Evolutionary conservation across 2,888 invertebrate species (phyloP).

Genomic region (Syritta pipiens): DNA sequence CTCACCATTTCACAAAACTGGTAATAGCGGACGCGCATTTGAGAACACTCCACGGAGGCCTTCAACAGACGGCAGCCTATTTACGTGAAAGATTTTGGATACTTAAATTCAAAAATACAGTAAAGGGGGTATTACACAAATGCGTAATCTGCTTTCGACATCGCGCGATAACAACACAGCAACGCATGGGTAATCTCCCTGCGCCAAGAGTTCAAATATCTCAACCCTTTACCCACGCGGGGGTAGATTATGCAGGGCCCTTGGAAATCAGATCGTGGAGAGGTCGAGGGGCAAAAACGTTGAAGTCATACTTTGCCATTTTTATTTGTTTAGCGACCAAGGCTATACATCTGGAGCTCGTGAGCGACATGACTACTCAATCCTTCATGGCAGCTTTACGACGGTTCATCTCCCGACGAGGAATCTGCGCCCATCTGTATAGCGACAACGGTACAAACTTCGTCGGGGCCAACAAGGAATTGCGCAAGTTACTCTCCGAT

Average conservation of each 20-base stretch:
- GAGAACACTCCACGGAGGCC: too few relatives aligned
- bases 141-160: too few relatives aligned
- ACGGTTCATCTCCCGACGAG: slow-evolving; percentile 4
- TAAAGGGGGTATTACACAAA: too few relatives aligned
- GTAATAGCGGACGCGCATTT: too few relatives aligned
- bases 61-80: too few relatives aligned
- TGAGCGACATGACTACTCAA: slow-evolving; percentile 8
- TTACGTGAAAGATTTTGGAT: too few relatives aligned
- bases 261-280: slow-evolving; percentile 13
- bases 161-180: too few relatives aligned
- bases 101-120: too few relatives aligned
- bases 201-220: neutral
- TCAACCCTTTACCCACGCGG: neutral
- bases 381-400: slow-evolving; percentile 12
- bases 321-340: slow-evolving; percentile 16
- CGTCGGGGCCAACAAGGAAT: slow-evolving; percentile 1
- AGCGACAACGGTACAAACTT: slow-evolving; percentile 12
- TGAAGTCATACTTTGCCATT: slow-evolving; percentile 10
- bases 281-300: slow-evolving; percentile 4
- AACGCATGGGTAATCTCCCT: slow-evolving; percentile 10
- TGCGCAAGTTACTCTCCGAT: neutral
- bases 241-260: slow-evolving; percentile 6
- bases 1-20: too few relatives aligned
- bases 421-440: neutral
- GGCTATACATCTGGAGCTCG: slow-evolving; percentile 32